Evolutionary conservation across 2,113 vertebrate genomes (phyloP).

Genomic region (Chunga burmeisteri): DNA sequence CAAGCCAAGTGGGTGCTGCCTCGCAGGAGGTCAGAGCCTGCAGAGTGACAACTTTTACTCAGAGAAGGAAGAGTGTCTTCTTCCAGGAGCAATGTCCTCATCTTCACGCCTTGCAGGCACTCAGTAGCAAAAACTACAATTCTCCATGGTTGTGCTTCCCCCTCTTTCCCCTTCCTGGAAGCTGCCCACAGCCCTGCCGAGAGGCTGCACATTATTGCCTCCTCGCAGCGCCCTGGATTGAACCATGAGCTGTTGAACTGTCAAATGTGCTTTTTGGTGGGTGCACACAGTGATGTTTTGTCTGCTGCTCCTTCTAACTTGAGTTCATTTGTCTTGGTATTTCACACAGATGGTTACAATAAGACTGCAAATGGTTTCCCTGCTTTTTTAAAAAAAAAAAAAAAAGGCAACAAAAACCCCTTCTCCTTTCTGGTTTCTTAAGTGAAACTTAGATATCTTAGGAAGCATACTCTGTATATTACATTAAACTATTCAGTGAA

Average conservation of each 20-base stretch:
- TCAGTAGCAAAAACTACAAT: not conserved
- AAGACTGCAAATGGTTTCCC: not conserved
- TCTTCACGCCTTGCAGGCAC: not conserved
- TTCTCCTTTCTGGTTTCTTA: not conserved
- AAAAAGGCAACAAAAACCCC: accelerated
- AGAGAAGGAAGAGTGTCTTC: not conserved
- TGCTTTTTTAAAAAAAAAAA: not conserved
- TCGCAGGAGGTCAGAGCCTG: not conserved
- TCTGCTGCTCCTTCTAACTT: not conserved
- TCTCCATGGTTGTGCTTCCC: not conserved
- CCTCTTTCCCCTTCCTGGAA: not conserved
- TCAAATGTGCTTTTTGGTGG: not conserved
- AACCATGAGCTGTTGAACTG: not conserved
- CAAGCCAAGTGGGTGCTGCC: not conserved
- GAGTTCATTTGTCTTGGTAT: not conserved
- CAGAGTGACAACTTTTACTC: not conserved
- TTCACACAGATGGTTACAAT: constrained; percentile 38
- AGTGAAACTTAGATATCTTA: not conserved
- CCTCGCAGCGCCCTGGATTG: not conserved
- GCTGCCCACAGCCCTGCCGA: not conserved
- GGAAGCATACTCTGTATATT: not conserved
- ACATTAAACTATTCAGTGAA: not conserved
- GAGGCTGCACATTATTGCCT: not conserved
- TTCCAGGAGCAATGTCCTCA: not conserved
- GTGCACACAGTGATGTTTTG: not conserved